These are phyloP conservation scores for Yponomeuta cagnagella DNA, from an alignment of 2,888 invertebrate species.

Conservation along the genomic window DNA sequence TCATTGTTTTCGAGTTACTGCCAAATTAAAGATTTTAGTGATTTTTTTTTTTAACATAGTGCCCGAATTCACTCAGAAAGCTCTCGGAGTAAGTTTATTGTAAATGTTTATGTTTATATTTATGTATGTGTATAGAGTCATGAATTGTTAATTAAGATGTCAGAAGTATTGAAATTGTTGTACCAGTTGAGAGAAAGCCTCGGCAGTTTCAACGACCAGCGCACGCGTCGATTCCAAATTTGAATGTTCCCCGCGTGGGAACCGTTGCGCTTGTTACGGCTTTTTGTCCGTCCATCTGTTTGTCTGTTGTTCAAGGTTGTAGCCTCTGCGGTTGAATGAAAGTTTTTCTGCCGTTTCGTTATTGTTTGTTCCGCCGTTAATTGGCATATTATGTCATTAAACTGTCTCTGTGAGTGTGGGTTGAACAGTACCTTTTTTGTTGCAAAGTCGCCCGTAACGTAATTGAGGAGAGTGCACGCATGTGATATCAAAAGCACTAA, in stretches of 20 bases:
- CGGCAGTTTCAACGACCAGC: slow-evolving; percentile 7
- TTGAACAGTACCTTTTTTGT: background rate
- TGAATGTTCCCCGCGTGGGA: slow-evolving; percentile 12
- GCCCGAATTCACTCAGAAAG: no score
- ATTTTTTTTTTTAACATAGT: no score
- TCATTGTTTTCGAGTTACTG: no score
- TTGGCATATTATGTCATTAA: background rate
- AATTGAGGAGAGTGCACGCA: no score
- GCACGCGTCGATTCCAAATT: slow-evolving; percentile 11
- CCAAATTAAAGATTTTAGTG: no score
- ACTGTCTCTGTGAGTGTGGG: background rate
- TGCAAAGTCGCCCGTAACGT: no score
- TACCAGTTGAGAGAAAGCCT: background rate
- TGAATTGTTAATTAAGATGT: no score
- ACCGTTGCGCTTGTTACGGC: slow-evolving; percentile 10
- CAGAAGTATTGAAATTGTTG: background rate
- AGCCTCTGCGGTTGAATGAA: slow-evolving; percentile 5
- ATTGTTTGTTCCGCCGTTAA: background rate
- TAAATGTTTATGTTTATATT: no score
- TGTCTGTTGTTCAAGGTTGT: slow-evolving; percentile 12
- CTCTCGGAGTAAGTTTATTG: no score
- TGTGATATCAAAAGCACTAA: no score
- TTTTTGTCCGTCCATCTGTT: slow-evolving; percentile 9
- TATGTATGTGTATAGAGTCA: no score
- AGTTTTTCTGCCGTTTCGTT: background rate